These are phyloP conservation scores for Meda fulgida DNA, from an alignment of 2,797 vertebrate species.

Conservation along the genomic window DNA sequence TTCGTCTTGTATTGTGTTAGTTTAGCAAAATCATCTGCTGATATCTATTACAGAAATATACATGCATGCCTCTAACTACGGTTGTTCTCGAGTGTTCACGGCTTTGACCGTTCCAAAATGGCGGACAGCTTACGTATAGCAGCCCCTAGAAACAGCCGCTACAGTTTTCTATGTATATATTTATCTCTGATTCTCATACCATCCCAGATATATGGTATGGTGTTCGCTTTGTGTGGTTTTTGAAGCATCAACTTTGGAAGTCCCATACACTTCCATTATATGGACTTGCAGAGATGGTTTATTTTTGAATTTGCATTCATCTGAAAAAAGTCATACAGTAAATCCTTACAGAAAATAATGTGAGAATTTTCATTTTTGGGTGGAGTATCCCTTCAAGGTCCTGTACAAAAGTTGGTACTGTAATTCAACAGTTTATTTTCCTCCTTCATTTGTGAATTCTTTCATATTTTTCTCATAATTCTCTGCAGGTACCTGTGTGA, in stretches of 20 bases:
- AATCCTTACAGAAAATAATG: neutral
- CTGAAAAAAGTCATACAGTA: neutral
- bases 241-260: neutral
- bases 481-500: conserved; percentile 82
- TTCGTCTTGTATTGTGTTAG: too few species aligned
- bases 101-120: too few species aligned
- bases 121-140: too few species aligned
- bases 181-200: too few species aligned
- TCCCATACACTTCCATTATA: neutral
- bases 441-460: neutral
- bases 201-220: too few species aligned
- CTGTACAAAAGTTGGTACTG: neutral
- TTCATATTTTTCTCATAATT: neutral
- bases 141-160: too few species aligned
- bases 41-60: too few species aligned
- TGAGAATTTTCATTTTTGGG: neutral
- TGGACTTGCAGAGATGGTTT: neutral
- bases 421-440: neutral
- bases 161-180: too few species aligned
- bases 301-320: neutral
- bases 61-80: too few species aligned
- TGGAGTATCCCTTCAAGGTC: neutral
- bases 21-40: too few species aligned
- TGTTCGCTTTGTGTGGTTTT: neutral
- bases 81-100: too few species aligned